Base-by-base conservation (phyloP, 2,113 vertebrate genomes). In the Pristiophorus japonicus region DNA sequence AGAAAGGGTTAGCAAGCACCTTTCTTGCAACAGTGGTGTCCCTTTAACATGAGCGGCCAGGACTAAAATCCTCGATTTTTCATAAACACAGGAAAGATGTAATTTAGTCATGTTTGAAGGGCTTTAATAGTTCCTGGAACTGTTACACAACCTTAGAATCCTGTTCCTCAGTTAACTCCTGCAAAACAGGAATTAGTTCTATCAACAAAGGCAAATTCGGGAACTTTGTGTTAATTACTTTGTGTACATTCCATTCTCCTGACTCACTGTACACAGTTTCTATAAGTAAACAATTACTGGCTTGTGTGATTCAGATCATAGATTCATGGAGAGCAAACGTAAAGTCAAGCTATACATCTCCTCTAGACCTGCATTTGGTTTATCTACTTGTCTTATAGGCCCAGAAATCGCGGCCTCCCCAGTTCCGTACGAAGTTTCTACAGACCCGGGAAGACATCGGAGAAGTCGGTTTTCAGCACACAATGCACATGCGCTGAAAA, bases 131-230 rank as follows among this genome's bases (percentile, higher is more conserved):
- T 38, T 92, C 59, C 55, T 92, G 88, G 14, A 63, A 92, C n/a
- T 38, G 34, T 65, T 63, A 8, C 30, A 55, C 34, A 91, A 7
- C 1, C 20, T 88, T 45, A 12, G 24, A 70, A 70, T 73, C 1
- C 45, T 70, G 24, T 70, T 34, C 65, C 42, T 10, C 1, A 70
- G 30, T 70, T 94, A 70, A 34, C 4, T 18, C 16, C 11, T 18
- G 7, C 10, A 11, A 94, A 94, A 73, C 42, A 94, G 66, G 93
- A 94, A 73, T 42, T 51, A 7, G 12, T 14, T 30, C n/a, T 94
- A 34, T 94, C 93, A 94, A 94, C 93, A 94, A 94, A 70, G 12
- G 22, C 65, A 70, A 94, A 70, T 34, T 12, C 20, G 51, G 93
- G 24, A 24, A 2, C 3, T 27, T 94, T 47, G 42, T 12, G 65